Evolutionary conservation across 2,888 invertebrate genomes (phyloP), one percentile per base, ranked within the genome.

Genomic region (Gortyna flavago): DNA sequence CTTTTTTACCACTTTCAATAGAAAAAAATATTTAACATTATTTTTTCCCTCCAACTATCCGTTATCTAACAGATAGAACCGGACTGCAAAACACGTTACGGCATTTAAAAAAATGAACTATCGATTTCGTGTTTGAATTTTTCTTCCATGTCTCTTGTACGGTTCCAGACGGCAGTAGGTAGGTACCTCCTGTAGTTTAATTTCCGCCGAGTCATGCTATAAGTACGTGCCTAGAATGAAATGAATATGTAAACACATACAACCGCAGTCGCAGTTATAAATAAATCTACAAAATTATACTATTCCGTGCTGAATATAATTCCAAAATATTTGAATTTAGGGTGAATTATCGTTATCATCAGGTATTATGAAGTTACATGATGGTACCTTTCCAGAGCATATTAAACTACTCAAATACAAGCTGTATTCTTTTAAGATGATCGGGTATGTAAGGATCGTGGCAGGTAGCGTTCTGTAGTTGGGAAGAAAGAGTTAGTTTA

Each of bases 181-280:
- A 84, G 74, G 81, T 69, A 84, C 77, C 84, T 84, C 79, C 80
- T 83, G 83, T 88, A 89, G 90, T 88, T 90, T 90, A 90, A 91
- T 90, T 91, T 91, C 91, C 91, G 91, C 72, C 77, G 81, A 88
- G 79, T 84, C 80, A 78, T 73, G 75, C 75, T 79, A 83, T 80
- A 62, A 35, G n/a, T 35, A 87, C 91, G 89, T 90, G 89, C 62
- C 68, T 72, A 18, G 89, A 87, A 89, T 59, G 29, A 59, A 18
- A 29, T 90, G 85, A 86, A 81, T 86, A 79, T 75, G 61, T 77
- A 68, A 75, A 80, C 72, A 76, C 75, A 78, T 81, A 72, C 72
- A 75, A 77, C 72, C 54, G 48, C 79, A 72, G 48, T 72, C 54
- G 51, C 61, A 75, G 67, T 77, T 70, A 54, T n/a, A 59, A 71